A percentile compares a stretch with the other conserved stretches of the same genome.
Evolutionary conservation across 2,797 vertebrate genomes (phyloP).

Genomic region (Alca torda): DNA sequence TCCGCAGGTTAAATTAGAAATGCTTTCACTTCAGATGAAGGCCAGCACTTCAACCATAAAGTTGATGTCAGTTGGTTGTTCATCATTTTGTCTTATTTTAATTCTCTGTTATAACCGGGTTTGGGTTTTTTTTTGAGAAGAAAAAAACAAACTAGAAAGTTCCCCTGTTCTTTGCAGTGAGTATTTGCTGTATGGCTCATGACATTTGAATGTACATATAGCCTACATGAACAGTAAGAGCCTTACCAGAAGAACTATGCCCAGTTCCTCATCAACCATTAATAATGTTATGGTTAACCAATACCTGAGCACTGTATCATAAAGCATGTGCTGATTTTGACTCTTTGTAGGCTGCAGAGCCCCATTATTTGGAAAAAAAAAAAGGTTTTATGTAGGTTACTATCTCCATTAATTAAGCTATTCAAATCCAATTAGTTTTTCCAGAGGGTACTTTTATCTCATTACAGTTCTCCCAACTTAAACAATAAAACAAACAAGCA

Average conservation of each 20-base stretch:
- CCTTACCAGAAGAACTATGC: neutral
- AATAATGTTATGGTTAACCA: neutral
- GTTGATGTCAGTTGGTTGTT: neutral
- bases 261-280: neutral
- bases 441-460: neutral
- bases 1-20: neutral
- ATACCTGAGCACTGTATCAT: neutral
- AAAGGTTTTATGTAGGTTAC: neutral
- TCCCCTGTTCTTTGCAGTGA: neutral
- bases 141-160: neutral
- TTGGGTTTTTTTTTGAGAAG: neutral
- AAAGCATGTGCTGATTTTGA: neutral
- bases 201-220: neutral
- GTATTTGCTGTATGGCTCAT: neutral
- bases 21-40: neutral
- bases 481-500: slow-evolving; percentile 8
- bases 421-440: slow-evolving; percentile 7
- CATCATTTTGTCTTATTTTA: neutral
- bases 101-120: neutral
- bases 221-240: neutral
- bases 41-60: neutral
- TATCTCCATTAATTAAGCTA: slow-evolving; percentile 8
- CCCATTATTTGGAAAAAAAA: neutral
- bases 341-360: neutral
- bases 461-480: neutral